Percentiles rank a stretch among this genome's conserved stretches.
phyloP scores from a whole-genome alignment of 2,113 vertebrate species.

The Dicaeum eximium region DNA sequence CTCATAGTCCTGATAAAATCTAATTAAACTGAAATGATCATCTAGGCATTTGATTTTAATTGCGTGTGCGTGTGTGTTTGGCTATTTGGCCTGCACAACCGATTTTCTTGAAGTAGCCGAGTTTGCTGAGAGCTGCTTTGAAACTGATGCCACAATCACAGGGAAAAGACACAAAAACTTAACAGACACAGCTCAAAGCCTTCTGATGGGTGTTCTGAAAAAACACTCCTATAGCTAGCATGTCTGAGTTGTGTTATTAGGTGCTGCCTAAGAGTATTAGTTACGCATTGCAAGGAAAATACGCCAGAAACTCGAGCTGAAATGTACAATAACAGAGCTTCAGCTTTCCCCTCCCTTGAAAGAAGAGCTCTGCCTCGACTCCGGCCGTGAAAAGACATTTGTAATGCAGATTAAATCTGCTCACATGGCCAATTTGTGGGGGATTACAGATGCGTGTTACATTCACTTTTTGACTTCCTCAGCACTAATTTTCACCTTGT shows the following conservation, averaged over 20 bases:
- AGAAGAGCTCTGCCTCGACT: neutral
- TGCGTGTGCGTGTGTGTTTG: neutral
- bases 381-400: conserved; percentile 18
- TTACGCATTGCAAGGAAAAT: neutral
- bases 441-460: neutral
- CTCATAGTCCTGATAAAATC: conserved; percentile 48
- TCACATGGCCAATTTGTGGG: neutral
- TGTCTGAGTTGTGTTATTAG: neutral
- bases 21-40: conserved; percentile 67
- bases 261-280: neutral
- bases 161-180: neutral
- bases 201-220: neutral
- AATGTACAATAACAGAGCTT: neutral
- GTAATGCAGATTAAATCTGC: conserved; percentile 31
- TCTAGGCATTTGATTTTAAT: conserved; percentile 47
- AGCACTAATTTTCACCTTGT: neutral
- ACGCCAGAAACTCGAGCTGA: neutral
- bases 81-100: neutral
- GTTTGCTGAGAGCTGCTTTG: neutral
- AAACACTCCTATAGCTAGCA: neutral
- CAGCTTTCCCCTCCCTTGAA: neutral
- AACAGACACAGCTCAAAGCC: neutral
- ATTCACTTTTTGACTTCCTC: neutral
- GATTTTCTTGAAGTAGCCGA: neutral
- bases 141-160: neutral